Percentiles rank a stretch among this genome's conserved stretches.
These are phyloP conservation scores for Hormiphora californensis DNA, from an alignment of 37 sponge, comb jelly and placozoan genomes.

Conservation along the genomic window DNA sequence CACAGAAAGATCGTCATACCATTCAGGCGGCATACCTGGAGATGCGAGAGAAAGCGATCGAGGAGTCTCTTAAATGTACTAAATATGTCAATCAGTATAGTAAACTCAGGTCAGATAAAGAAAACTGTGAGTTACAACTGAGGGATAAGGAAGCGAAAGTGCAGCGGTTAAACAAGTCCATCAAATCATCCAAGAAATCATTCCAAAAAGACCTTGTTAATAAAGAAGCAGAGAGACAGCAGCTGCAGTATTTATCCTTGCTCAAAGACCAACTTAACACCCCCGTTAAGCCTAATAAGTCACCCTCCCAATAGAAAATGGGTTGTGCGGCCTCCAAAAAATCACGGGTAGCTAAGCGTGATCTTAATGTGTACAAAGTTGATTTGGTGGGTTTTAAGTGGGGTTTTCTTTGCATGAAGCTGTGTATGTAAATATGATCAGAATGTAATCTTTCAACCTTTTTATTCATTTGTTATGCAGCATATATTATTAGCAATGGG, in stretches of 20 bases:
- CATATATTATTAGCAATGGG: background rate
- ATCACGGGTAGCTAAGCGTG: too few relatives aligned
- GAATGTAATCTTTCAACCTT: too few relatives aligned
- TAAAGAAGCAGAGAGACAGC: constrained; percentile 28
- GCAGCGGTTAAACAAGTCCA: background rate
- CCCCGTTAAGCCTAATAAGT: too few relatives aligned
- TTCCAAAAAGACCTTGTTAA: constrained; percentile 23
- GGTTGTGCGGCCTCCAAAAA: too few relatives aligned
- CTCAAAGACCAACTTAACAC: background rate
- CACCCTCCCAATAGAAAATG: too few relatives aligned
- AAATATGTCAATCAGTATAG: background rate
- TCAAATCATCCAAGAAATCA: background rate
- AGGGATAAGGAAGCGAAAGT: background rate
- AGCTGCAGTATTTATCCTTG: background rate
- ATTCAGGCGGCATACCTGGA: constrained; percentile 31
- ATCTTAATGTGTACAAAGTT: too few relatives aligned
- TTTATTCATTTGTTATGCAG: too few relatives aligned
- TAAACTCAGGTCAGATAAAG: background rate
- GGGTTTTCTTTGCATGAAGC: background rate
- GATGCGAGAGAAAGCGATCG: constrained; percentile 38
- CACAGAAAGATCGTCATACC: constrained; percentile 11
- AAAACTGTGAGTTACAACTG: constrained; percentile 39
- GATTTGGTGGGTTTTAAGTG: background rate
- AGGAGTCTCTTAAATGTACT: constrained; percentile 24
- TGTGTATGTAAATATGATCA: too few relatives aligned